A percentile compares a stretch with the other conserved stretches of the same genome.
Evolutionary conservation across 2,888 invertebrate genomes (phyloP).

Genomic region (Lithophane leautieri): DNA sequence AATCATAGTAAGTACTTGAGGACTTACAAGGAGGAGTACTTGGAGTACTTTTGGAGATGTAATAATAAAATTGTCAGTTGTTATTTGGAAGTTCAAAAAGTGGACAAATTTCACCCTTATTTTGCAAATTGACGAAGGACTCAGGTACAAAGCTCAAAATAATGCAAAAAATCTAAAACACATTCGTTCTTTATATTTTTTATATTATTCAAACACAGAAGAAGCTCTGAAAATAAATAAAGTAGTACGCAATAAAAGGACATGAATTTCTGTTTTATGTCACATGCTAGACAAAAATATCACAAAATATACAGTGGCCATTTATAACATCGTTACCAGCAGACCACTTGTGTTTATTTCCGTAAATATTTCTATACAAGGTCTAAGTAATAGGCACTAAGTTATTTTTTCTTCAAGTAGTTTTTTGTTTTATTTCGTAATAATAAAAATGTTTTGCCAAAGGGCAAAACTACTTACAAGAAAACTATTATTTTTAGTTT

Average conservation of each 20-base stretch:
- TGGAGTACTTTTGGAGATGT: too few relatives aligned
- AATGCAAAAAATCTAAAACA: not conserved
- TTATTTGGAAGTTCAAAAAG: not conserved
- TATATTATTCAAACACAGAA: not conserved
- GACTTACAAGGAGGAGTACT: too few relatives aligned
- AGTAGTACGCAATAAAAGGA: constrained; percentile 7
- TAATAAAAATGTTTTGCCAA: not conserved
- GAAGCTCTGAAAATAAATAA: not conserved
- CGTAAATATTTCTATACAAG: constrained; percentile 27
- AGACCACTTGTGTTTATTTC: constrained; percentile 39
- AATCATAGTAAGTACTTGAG: not conserved
- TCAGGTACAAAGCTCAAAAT: not conserved
- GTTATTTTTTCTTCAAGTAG: constrained; percentile 11
- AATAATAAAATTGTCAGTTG: not conserved
- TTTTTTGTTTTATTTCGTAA: constrained; percentile 10
- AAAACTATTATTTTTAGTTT: too few relatives aligned
- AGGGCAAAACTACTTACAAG: not conserved
- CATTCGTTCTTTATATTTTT: too few relatives aligned
- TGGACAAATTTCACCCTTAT: not conserved
- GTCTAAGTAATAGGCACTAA: constrained; percentile 17
- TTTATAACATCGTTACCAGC: constrained; percentile 33
- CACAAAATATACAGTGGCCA: not conserved
- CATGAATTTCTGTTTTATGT: constrained; percentile 17
- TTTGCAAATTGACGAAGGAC: too few relatives aligned
- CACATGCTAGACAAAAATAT: constrained; percentile 13